phyloP scores from a whole-genome alignment of 2,797 vertebrate genomes.

The Rhabdomys pumilio region DNA sequence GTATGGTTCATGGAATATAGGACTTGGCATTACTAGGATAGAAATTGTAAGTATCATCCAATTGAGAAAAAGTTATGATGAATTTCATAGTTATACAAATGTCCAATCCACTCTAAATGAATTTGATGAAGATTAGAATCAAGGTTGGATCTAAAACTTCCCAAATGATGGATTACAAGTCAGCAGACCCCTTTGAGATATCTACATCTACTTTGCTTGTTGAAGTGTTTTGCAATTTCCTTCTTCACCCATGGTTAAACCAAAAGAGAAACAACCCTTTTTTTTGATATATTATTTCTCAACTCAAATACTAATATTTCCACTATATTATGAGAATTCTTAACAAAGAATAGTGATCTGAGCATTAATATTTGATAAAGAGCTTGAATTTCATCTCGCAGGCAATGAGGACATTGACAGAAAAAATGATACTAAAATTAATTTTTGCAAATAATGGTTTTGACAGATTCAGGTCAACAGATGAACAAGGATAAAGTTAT shows the following conservation, averaged over 20 bases:
- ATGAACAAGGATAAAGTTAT: not conserved
- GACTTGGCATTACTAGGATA: not conserved
- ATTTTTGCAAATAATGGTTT: slow-evolving; percentile 35
- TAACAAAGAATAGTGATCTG: not conserved
- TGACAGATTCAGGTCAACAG: slow-evolving; percentile 15
- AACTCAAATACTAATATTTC: slow-evolving; percentile 43
- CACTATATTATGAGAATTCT: not conserved
- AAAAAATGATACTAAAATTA: not conserved
- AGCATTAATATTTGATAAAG: slow-evolving; percentile 48
- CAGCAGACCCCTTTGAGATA: not conserved
- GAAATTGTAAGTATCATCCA: not conserved
- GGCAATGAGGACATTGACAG: not conserved
- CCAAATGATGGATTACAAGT: not conserved
- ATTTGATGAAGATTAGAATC: not conserved
- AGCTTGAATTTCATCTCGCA: slow-evolving; percentile 34
- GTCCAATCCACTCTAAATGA: not conserved
- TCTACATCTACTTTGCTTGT: not conserved
- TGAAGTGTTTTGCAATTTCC: not conserved
- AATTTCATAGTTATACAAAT: not conserved
- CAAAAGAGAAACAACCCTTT: not conserved
- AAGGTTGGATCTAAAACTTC: not conserved
- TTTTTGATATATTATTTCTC: slow-evolving; percentile 1
- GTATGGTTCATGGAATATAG: not conserved
- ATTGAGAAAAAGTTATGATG: not conserved
- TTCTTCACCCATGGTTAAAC: not conserved